phyloP scores from a whole-genome alignment of 2,888 invertebrate genomes.

The Brenthis hecate region DNA sequence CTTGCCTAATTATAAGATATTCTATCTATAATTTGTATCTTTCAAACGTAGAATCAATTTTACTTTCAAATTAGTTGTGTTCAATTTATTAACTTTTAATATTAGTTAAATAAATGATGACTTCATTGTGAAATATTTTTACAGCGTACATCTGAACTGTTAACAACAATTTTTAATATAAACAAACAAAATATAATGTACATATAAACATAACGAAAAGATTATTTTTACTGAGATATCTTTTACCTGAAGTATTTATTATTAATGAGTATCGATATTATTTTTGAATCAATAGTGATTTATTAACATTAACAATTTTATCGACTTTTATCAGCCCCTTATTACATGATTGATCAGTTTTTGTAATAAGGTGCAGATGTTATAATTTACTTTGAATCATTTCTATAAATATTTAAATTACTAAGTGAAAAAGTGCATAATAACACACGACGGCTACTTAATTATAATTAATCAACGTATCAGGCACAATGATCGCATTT shows the following conservation, averaged over 20 bases:
- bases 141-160: no score
- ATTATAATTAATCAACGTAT: constrained; percentile 21
- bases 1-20: constrained; percentile 1
- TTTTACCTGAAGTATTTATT: constrained; percentile 12
- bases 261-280: constrained; percentile 19
- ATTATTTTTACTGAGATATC: constrained; percentile 2
- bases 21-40: constrained; percentile 16
- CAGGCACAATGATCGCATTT: constrained; percentile 19
- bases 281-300: constrained; percentile 16
- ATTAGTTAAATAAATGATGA: no score
- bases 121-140: no score
- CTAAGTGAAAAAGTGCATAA: constrained; percentile 1
- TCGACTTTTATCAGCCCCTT: constrained; percentile 16
- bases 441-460: constrained; percentile 10
- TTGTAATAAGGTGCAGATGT: constrained; percentile 9
- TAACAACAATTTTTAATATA: neutral
- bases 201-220: neutral
- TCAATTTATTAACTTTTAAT: no score
- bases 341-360: constrained; percentile 20
- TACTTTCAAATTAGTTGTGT: neutral
- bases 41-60: neutral
- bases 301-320: constrained; percentile 21
- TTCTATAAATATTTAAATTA: constrained; percentile 3
- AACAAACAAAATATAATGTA: neutral
- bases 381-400: constrained; percentile 6